phyloP scores from a whole-genome alignment of 2,888 invertebrate species.

The Philereme transversata region DNA sequence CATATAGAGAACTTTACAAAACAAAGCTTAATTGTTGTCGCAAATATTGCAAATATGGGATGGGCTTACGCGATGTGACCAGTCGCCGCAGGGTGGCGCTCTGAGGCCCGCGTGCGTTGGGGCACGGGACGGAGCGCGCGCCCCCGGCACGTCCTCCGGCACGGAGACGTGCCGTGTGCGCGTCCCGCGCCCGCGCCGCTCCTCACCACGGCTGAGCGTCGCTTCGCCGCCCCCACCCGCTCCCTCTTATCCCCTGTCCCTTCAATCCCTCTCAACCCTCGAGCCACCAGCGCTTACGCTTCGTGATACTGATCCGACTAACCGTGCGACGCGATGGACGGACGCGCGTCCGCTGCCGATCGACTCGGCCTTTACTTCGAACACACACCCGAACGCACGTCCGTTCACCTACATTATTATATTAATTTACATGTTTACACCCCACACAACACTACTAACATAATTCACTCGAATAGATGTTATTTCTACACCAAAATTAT shows the following conservation, averaged over 20 bases:
- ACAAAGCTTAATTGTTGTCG: slow-evolving; percentile 85
- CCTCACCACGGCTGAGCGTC: slow-evolving; percentile 71
- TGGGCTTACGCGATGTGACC: slow-evolving; percentile 90
- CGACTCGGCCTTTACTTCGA: slow-evolving; percentile 33
- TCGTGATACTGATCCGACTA: slow-evolving; percentile 75
- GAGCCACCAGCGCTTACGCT: slow-evolving; percentile 73
- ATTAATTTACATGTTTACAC: slow-evolving; percentile 62
- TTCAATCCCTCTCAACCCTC: slow-evolving; percentile 32
- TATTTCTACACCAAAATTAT: slow-evolving; percentile 82
- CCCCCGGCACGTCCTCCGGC: slow-evolving; percentile 45
- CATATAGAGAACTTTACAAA: slow-evolving; percentile 62
- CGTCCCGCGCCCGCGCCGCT: slow-evolving; percentile 74
- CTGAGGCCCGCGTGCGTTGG: slow-evolving; percentile 67
- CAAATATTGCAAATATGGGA: slow-evolving; percentile 84
- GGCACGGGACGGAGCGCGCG: slow-evolving; percentile 74
- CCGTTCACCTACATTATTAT: slow-evolving; percentile 71
- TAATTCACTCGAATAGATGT: slow-evolving; percentile 80
- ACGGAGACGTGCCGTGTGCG: slow-evolving; percentile 51
- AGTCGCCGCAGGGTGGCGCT: slow-evolving; percentile 83
- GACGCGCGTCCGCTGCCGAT: slow-evolving; percentile 65
- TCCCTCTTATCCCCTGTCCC: slow-evolving; percentile 35
- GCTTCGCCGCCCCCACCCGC: slow-evolving; percentile 65
- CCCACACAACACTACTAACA: slow-evolving; percentile 82
- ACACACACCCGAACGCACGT: slow-evolving; percentile 61
- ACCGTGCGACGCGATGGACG: slow-evolving; percentile 76